Base-by-base conservation (phyloP, 2,797 vertebrate species). In the Cygnus olor region DNA sequence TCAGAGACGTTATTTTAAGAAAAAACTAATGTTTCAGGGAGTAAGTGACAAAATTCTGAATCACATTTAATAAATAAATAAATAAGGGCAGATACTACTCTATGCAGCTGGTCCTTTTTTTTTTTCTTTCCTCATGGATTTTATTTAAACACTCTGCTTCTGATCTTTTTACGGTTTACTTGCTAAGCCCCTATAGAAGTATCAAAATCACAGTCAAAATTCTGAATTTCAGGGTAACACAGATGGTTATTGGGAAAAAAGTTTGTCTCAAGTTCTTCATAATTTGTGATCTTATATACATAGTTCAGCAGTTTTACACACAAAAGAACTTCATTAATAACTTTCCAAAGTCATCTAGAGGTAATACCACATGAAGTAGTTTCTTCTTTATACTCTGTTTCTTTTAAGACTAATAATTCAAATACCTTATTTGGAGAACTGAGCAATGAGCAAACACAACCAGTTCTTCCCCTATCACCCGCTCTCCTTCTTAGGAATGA, bases 111-210 rank as follows among this genome's bases (percentile, higher is more conserved):
- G 40, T 4, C 0, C 13, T 38, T 71, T 57, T 53, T 84, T 20
- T 21, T 51, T 49, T 49, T 8, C 22, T 21, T 25, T 47, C 45
- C 24, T 1, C 30, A 42, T 51, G 15, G 17, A 60, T 61, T 94
- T 94, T 61, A 36, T 79, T 77, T 80, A 68, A n/a, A 56, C 6
- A 14, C 7, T 60, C 22, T 38, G 38, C 20, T 4, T 14, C 91
- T 96, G 70, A 92, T 97, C 94, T 82, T 94, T 94, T 94, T 94
- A 94, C 4, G 60, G 85, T 96, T 97, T 93, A 80, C 9, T 44
- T 90, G 91, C 72, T 89, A 95, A 91, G 82, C 66, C 90, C 77
- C 82, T 36, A 38, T 34, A 72, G 42, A 93, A 97, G 87, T 93
- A 44, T 81, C 84, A 53, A 86, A 84, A 88, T 21, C 56, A 44